A percentile compares a stretch with the other conserved stretches of the same genome.
phyloP scores from a whole-genome alignment of 2,888 invertebrate genomes.

The Rhagonycha fulva region DNA sequence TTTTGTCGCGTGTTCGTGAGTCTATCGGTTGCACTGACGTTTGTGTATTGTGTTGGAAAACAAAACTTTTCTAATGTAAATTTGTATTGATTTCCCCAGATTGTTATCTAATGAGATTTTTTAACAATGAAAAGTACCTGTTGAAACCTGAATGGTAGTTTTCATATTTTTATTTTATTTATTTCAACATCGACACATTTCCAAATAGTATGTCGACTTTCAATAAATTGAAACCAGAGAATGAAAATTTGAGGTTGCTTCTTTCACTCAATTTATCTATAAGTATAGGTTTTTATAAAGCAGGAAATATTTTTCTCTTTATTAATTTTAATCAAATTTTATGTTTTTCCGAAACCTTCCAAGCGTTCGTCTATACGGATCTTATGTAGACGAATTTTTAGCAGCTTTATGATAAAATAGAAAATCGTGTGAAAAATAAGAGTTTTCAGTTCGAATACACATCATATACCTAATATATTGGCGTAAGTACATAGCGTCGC shows the following conservation, averaged over 20 bases:
- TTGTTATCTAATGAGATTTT: slow-evolving; percentile 34
- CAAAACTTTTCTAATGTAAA: slow-evolving; percentile 40
- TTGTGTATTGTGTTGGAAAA: slow-evolving; percentile 36
- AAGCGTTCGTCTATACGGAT: background rate
- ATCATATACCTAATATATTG: slow-evolving; percentile 13
- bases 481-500: slow-evolving; percentile 42
- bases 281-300: background rate
- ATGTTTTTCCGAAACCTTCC: background rate
- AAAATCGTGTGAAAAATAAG: background rate
- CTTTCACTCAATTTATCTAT: background rate
- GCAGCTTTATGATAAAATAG: background rate
- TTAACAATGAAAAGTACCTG: slow-evolving; percentile 31
- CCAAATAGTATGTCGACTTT: background rate
- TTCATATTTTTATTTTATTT: slow-evolving; percentile 2
- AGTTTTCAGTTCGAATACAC: background rate
- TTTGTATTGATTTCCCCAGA: slow-evolving; percentile 36
- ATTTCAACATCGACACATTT: background rate
- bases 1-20: slow-evolving; percentile 43
- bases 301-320: background rate
- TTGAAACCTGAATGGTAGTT: slow-evolving; percentile 20
- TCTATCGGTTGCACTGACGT: slow-evolving; percentile 40
- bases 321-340: background rate
- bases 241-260: background rate
- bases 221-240: background rate
- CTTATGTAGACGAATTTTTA: background rate